A percentile compares a stretch with the other conserved stretches of the same genome.
Evolutionary conservation across 2,113 vertebrate species (phyloP).

Genomic region (Corythoichthys haematopterus): DNA sequence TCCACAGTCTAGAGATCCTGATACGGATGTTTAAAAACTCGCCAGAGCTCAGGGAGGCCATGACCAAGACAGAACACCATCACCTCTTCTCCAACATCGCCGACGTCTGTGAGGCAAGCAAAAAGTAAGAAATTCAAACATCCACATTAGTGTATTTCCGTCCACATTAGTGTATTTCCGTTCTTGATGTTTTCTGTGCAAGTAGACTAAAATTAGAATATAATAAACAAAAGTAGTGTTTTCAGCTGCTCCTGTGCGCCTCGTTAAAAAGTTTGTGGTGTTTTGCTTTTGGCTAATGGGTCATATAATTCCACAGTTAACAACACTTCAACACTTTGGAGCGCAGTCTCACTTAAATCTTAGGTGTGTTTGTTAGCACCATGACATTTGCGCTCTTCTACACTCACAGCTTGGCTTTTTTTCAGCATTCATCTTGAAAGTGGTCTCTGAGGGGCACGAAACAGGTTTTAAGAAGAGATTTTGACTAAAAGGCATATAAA

Average conservation of each 20-base stretch:
- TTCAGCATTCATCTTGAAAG: conserved; percentile 1
- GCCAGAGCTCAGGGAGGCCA: conserved; percentile 80
- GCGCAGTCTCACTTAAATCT: not conserved
- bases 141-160: not conserved
- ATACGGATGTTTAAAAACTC: conserved; percentile 95
- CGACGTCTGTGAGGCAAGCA: conserved; percentile 89
- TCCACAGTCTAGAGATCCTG: conserved; percentile 92
- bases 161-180: not conserved
- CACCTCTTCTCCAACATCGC: conserved; percentile 97
- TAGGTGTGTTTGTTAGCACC: conserved; percentile 18
- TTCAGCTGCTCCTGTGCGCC: not conserved
- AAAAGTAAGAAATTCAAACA: conserved; percentile 76
- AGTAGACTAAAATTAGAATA: not conserved
- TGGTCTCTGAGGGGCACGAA: conserved; percentile 16
- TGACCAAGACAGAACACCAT: conserved; percentile 94
- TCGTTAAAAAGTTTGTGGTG: not conserved
- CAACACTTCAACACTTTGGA: conserved; percentile 2
- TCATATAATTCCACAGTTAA: conserved; percentile 12
- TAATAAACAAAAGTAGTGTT: conserved; percentile 1
- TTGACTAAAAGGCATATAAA: not conserved
- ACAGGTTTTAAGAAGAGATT: not conserved
- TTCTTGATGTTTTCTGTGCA: not conserved
- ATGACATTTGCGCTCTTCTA: not conserved
- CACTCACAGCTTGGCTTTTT: conserved; percentile 1
- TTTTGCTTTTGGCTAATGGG: conserved; percentile 20